Base-by-base conservation (phyloP, 1,140 invertebrate species). In the Lasioglossum baleicum region DNA sequence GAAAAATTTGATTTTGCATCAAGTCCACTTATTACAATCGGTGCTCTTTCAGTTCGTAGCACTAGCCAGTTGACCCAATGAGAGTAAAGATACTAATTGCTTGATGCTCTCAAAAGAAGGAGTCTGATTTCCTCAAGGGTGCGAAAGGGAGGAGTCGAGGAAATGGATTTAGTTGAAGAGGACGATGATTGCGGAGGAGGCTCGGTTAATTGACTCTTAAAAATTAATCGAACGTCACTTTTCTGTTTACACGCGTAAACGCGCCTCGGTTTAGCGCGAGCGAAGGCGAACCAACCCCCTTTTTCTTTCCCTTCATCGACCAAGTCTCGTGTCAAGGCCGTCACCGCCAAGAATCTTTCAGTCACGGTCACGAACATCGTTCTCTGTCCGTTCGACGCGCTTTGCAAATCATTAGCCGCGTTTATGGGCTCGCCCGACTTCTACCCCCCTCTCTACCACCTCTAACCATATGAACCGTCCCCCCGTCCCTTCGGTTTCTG, bases 311-410 rank as follows among this genome's bases (percentile, higher is more conserved):
- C 72, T 68, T 72, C 75, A 85, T 85, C 80, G 84, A 86, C 75
- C 84, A 35, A 35, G 75, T 44, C 11, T 10, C 26, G 58, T 80
- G 84, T 81, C 84, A 85, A 85, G 83, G 84, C 75, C 72, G 56
- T 48, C 26, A 64, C 48, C 69, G 72, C 44, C 71, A 73, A 82
- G 80, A 82, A 40, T 82, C 70, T 75, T 73, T 63, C 58, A 82
- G 80, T 86, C 84, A 86, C 84, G 84, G 84, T 85, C 84, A 86
- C 84, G 83, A 85, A 85, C 83, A 74, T 66, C 35, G 66, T 20
- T 64, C 31, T n/a, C 60, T 42, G 68, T 72, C 75, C n/a, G 48
- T 71, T 71, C 22, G 60, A 71, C 68, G 26, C 70, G 76, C 22
- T 63, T 7, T 22, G 48, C 61, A 13, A 66, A 79, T 73, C 68